A percentile compares a stretch with the other conserved stretches of the same genome.
phyloP scores from a whole-genome alignment of 2,113 vertebrate genomes.

The Cheirogaleus medius region DNA sequence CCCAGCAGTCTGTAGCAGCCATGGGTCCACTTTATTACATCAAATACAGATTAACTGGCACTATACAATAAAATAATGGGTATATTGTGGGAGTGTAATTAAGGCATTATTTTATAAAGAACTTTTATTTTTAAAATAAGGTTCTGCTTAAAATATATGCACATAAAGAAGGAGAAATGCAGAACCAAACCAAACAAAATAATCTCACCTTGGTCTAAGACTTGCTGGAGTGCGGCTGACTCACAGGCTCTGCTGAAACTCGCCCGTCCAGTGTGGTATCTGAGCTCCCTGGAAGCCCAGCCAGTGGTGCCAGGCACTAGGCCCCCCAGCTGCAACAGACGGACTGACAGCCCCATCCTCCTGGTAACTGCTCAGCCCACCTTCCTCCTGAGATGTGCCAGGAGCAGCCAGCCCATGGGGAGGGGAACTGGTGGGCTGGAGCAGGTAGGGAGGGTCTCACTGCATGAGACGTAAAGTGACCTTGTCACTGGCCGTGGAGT shows the following conservation, averaged over 20 bases:
- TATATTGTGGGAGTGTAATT: conserved; percentile 80
- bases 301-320: background rate
- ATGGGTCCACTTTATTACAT: conserved; percentile 62
- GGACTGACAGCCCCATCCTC: background rate
- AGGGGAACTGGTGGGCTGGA: background rate
- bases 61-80: conserved; percentile 80
- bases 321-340: background rate
- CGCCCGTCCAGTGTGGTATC: background rate
- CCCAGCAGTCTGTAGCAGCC: conserved; percentile 75
- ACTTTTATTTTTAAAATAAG: conserved; percentile 83
- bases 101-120: conserved; percentile 79
- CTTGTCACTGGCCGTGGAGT: background rate
- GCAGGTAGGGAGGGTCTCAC: background rate
- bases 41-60: conserved; percentile 79
- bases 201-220: conserved; percentile 29
- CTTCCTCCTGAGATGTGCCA: background rate
- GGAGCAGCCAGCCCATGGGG: background rate
- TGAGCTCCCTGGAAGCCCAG: background rate
- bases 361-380: background rate
- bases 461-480: too few species aligned
- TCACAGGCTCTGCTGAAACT: background rate
- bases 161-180: background rate
- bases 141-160: conserved; percentile 81
- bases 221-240: background rate
- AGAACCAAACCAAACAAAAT: conserved; percentile 53